Conservation (phyloP, 2,113 vertebrate species). For the Spermophilus dauricus region DNA sequence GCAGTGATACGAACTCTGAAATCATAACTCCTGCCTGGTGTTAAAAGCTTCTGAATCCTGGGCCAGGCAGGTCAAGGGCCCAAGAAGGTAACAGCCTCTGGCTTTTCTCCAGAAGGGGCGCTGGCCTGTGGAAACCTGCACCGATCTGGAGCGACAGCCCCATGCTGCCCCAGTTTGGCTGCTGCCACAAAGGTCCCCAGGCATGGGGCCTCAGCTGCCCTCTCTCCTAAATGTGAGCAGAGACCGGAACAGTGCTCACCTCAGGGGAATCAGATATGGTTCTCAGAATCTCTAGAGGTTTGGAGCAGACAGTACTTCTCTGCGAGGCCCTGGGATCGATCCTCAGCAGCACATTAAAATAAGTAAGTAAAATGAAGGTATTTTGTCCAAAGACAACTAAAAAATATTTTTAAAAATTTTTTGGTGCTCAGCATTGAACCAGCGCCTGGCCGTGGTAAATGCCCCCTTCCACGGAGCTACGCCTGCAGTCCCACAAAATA, state of each 20-base stretch:
- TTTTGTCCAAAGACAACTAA: too few species aligned
- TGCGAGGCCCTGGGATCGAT: neutral
- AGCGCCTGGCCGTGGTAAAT: neutral
- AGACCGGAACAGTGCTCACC: neutral
- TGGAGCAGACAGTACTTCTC: neutral
- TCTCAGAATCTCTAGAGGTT: neutral
- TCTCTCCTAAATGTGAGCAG: neutral
- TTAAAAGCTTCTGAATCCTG: neutral
- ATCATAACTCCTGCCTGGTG: rapidly evolving
- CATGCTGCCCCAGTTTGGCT: neutral
- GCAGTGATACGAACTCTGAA: neutral
- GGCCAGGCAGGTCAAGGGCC: neutral
- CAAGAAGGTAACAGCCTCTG: too few species aligned
- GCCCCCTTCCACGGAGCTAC: neutral
- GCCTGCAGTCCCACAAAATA: neutral
- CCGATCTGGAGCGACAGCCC: rapidly evolving
- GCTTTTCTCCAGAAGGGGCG: neutral
- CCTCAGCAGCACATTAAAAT: too few species aligned
- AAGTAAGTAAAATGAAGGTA: too few species aligned
- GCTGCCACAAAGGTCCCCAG: rapidly evolving
- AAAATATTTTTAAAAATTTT: too few species aligned
- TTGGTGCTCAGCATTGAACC: neutral
- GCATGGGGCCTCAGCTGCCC: rapidly evolving
- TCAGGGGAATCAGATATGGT: neutral
- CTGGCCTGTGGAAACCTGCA: too few species aligned